Evolutionary conservation across 2,797 vertebrate genomes (phyloP), one percentile per base, ranked within the genome.

Genomic region (Coregonus sp.): DNA sequence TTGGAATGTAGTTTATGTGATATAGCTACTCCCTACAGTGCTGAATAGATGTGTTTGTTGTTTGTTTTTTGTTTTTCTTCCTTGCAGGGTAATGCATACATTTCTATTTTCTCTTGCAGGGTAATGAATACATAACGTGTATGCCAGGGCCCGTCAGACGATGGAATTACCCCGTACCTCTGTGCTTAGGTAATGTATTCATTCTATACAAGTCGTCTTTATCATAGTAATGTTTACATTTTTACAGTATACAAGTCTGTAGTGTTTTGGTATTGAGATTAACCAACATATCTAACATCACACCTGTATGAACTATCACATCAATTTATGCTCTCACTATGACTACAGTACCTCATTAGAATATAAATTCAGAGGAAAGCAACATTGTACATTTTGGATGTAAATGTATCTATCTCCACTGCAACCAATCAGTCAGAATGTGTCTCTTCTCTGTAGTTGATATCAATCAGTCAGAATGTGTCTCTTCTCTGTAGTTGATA

Each of bases 121-220:
- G 98, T 76, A 97, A 98, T 89, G 95, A 96, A 86, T 96, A 97
- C 82, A 98, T 99, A 88, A 99, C 98, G n/a, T 99, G 98, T 90
- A 99, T 99, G 98, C 98, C 98, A 81, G 98, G 98, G 80, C 98
- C 98, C 7, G 98, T 99, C 77, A 95, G 98, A 92, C 97, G 98
- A 91, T 99, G 98, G 98, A 99, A 99, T 94, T 97, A 98, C 74
- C 98, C 98, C 0, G 95, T 97, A 78, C 97, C 98, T 63, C 96
- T 99, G 89, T 99, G 98, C 87, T 93, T 99, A 92, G 98, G 98
- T 99, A 93, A 86, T 81, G 84, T 90, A 80, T 80, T 75, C 65
- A 73, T 70, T 80, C 14, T 18, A 0, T 37, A 5, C 2, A 66
- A 0, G 25, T 33, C 9, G 0, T 7, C 40, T 47, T 47, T 2